A percentile compares a stretch with the other conserved stretches of the same genome.
Conservation (phyloP, 2,113 vertebrate genomes). For the Orycteropus afer region DNA sequence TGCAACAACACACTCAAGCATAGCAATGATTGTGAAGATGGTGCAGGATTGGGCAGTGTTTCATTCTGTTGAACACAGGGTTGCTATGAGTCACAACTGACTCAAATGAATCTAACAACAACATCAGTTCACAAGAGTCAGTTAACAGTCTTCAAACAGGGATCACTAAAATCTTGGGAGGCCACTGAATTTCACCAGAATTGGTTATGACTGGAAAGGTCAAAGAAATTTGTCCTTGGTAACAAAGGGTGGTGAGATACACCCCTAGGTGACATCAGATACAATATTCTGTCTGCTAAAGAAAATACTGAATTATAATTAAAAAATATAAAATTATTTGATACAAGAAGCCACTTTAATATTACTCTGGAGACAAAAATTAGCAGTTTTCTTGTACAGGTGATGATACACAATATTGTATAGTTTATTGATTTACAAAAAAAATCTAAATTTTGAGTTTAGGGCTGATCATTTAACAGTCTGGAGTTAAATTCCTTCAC, state of each 20-base stretch:
- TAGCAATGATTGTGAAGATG: too few species aligned
- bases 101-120: too few species aligned
- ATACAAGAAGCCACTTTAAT: background rate
- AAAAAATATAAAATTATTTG: background rate
- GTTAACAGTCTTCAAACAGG: background rate
- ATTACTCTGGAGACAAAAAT: background rate
- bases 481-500: background rate
- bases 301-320: background rate
- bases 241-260: background rate
- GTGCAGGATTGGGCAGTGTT: too few species aligned
- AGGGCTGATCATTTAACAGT: background rate
- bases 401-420: background rate
- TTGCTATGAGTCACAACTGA: too few species aligned
- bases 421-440: background rate
- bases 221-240: background rate
- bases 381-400: background rate
- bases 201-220: background rate
- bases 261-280: background rate
- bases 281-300: background rate
- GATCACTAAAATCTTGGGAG: background rate
- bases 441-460: conserved; percentile 43
- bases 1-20: too few species aligned
- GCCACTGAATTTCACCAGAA: background rate
- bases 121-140: background rate
- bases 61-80: too few species aligned